These are phyloP conservation scores for Dysdera silvatica DNA, from an alignment of 1,140 invertebrate species.

Conservation along the genomic window DNA sequence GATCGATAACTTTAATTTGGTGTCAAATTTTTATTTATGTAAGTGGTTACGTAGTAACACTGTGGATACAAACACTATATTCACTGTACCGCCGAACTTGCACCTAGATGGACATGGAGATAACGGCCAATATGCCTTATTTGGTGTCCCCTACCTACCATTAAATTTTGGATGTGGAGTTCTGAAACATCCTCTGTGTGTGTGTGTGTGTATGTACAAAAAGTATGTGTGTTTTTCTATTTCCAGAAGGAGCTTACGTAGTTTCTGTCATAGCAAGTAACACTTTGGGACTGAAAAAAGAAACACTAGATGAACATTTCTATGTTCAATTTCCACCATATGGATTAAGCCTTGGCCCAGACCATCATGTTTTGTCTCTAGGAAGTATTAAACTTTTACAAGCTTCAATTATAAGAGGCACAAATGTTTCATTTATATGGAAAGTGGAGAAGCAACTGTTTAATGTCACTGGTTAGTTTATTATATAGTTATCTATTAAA, in stretches of 20 bases:
- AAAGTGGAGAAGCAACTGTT: background rate
- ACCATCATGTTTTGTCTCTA: slow-evolving; percentile 15
- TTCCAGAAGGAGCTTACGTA: slow-evolving; percentile 14
- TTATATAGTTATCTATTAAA: background rate
- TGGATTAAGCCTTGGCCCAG: background rate
- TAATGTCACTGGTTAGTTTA: slow-evolving; percentile 1
- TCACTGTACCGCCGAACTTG: no score
- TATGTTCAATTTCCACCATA: slow-evolving; percentile 22
- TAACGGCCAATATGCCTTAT: no score
- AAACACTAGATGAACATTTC: slow-evolving; percentile 4
- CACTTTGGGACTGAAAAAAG: slow-evolving; percentile 4
- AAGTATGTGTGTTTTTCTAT: background rate
- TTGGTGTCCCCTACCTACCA: no score
- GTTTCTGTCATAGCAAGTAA: slow-evolving; percentile 21
- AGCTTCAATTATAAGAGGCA: slow-evolving; percentile 13
- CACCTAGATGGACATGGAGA: no score
- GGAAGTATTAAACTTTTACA: background rate
- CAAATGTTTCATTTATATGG: slow-evolving; percentile 25
- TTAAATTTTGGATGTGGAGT: no score
- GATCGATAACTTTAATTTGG: no score
- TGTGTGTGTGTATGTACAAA: background rate
- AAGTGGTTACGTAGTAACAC: no score
- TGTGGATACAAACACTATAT: no score
- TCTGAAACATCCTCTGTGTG: no score
- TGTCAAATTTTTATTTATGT: no score